Evolutionary conservation across 2,113 vertebrate genomes (phyloP).

Genomic region (Peromyscus polionotus): DNA sequence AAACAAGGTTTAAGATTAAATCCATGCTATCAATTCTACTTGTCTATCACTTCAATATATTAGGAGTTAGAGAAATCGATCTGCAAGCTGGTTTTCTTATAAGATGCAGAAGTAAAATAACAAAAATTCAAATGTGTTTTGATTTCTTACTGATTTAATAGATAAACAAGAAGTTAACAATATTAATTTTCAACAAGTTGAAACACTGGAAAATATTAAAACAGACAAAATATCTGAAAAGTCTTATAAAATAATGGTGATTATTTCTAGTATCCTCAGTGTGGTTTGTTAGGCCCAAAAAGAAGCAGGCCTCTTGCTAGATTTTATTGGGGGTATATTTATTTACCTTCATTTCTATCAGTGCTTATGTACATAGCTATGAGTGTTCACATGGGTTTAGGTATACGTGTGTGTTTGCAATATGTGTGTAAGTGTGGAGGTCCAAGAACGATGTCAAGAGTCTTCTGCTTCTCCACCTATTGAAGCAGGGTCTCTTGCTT

Average conservation of each 20-base stretch:
- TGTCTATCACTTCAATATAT: not conserved
- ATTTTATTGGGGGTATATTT: not conserved
- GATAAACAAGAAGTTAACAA: not conserved
- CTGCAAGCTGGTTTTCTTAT: not conserved
- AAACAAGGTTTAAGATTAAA: not conserved
- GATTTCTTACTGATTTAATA: not conserved
- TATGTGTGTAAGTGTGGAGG: no score
- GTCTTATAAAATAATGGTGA: not conserved
- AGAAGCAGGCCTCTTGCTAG: not conserved
- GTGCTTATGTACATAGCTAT: not conserved
- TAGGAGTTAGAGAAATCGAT: not conserved
- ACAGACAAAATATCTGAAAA: not conserved
- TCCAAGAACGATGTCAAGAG: not conserved
- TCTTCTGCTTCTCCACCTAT: not conserved
- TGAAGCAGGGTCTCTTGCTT: not conserved
- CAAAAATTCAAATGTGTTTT: not conserved
- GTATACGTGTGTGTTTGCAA: fast-evolving
- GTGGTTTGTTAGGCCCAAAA: not conserved
- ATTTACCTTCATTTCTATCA: not conserved
- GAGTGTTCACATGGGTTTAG: not conserved
- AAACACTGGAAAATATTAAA: not conserved
- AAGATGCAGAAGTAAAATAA: not conserved
- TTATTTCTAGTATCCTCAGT: not conserved
- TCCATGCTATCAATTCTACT: not conserved
- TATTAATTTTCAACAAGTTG: not conserved